Evolutionary conservation across 2,888 invertebrate species (phyloP).

Genomic region (Cheilosia vernalis): DNA sequence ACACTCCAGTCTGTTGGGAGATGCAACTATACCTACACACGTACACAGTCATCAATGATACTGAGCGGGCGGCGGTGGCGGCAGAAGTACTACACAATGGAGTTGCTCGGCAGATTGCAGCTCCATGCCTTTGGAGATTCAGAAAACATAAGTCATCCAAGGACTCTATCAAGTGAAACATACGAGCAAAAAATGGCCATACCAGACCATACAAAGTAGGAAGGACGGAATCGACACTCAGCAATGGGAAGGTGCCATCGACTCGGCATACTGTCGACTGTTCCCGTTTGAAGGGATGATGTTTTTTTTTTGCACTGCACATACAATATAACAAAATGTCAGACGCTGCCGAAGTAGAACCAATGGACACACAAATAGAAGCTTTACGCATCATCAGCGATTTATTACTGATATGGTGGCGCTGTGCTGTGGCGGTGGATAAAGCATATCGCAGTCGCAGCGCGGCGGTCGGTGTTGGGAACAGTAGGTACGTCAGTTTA

Average conservation of each 20-base stretch:
- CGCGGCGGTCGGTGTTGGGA: background rate
- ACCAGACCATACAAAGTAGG: slow-evolving; percentile 52
- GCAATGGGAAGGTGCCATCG: slow-evolving; percentile 25
- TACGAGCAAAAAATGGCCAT: slow-evolving; percentile 10
- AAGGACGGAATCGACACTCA: slow-evolving; percentile 58
- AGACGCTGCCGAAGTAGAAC: slow-evolving; percentile 60
- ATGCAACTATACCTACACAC: slow-evolving; percentile 31
- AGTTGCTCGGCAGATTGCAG: background rate
- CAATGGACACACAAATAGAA: slow-evolving; percentile 72
- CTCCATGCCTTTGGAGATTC: slow-evolving; percentile 43
- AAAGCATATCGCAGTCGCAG: background rate
- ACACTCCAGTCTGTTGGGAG: slow-evolving; percentile 43
- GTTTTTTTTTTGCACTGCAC: slow-evolving; percentile 59
- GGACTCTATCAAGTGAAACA: slow-evolving; percentile 61
- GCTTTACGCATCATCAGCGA: slow-evolving; percentile 74
- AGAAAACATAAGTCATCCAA: slow-evolving; percentile 72
- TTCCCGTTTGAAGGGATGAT: slow-evolving; percentile 20
- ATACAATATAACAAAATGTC: slow-evolving; percentile 55
- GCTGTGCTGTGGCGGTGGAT: slow-evolving; percentile 14
- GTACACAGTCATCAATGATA: slow-evolving; percentile 59
- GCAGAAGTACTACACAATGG: slow-evolving; percentile 9
- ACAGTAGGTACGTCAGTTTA: background rate
- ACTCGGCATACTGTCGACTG: background rate
- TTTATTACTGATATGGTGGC: slow-evolving; percentile 55
- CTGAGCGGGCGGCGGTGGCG: background rate